Percentiles rank a stretch among this genome's conserved stretches.
These are phyloP conservation scores for Panulirus ornatus DNA, from an alignment of 1,140 invertebrate species.

Conservation along the genomic window DNA sequence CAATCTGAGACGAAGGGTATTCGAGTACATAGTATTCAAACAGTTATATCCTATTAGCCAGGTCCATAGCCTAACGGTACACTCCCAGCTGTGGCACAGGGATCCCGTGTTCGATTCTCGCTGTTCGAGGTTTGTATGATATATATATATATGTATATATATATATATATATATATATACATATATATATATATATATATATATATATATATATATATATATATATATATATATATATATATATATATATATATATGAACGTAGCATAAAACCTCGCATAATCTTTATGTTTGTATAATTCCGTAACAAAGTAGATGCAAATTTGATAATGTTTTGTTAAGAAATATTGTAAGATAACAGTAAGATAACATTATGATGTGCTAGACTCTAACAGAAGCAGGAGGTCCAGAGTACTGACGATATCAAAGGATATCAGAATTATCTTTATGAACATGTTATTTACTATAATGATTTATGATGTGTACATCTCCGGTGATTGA, in stretches of 20 bases:
- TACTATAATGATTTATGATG: no score
- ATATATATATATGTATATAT: not conserved
- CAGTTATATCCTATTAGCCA: no score
- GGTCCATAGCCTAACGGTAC: no score
- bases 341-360: not conserved
- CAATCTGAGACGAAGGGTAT: no score
- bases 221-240: not conserved
- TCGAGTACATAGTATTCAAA: no score
- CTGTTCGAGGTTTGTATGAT: no score
- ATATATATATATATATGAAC: not conserved
- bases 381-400: not conserved
- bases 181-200: slow-evolving; percentile 17
- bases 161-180: slow-evolving; percentile 5
- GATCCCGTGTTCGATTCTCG: no score
- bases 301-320: not conserved
- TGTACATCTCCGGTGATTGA: no score
- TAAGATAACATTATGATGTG: not conserved
- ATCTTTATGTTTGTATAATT: not conserved
- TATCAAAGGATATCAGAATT: no score
- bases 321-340: not conserved
- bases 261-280: not conserved
- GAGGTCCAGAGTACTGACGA: no score
- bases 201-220: slow-evolving; percentile 7
- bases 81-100: no score
- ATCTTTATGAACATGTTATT: no score